Conservation (phyloP, 2,113 vertebrate species). For the Solea solea region DNA sequence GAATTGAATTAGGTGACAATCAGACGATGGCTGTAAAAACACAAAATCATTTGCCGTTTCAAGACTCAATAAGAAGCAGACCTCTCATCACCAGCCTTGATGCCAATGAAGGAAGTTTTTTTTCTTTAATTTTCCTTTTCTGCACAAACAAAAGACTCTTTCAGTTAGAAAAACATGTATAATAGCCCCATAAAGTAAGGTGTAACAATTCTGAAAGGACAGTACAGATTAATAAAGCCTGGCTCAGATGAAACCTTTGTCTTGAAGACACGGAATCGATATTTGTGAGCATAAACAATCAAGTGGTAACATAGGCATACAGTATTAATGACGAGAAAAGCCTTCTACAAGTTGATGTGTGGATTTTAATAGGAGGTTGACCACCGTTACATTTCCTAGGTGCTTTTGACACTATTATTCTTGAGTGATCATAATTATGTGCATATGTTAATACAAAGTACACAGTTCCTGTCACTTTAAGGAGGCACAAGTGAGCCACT, state of each 20-base stretch:
- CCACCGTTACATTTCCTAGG: too few species aligned
- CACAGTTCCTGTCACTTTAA: too few species aligned
- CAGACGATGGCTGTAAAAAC: neutral
- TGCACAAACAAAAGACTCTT: slow-evolving; percentile 1
- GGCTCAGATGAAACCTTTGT: neutral
- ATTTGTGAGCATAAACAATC: slow-evolving; percentile 17
- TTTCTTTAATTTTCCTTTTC: neutral
- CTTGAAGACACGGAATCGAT: neutral
- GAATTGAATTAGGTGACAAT: neutral
- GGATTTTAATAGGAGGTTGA: too few species aligned
- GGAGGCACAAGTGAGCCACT: neutral
- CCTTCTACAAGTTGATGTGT: too few species aligned
- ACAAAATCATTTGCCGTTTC: neutral
- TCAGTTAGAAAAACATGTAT: neutral
- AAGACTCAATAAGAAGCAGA: too few species aligned
- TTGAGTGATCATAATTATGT: too few species aligned
- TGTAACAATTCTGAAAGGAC: slow-evolving; percentile 3
- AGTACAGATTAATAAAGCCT: neutral
- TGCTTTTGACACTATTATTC: too few species aligned
- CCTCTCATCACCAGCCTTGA: too few species aligned
- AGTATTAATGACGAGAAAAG: too few species aligned
- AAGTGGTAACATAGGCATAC: too few species aligned
- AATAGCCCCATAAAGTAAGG: slow-evolving; percentile 23
- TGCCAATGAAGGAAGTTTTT: too few species aligned
- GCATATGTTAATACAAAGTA: too few species aligned